Percentiles rank a stretch among this genome's conserved stretches.
Conservation (phyloP, 2,797 vertebrate species). For the Decapterus maruadsi region DNA sequence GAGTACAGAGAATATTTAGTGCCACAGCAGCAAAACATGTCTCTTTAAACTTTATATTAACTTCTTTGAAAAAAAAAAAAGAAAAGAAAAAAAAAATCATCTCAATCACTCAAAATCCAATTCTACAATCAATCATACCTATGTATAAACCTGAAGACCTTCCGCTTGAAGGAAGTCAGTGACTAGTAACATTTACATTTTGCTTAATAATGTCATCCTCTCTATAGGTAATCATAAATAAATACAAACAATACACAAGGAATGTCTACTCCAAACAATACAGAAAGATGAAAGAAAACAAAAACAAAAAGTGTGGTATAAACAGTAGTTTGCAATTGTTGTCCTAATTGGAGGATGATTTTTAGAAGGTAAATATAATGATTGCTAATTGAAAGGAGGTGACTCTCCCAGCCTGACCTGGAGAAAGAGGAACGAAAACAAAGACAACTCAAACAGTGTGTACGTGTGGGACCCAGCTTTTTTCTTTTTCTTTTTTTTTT, state of each 20-base stretch:
- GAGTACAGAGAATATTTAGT: conserved; percentile 88
- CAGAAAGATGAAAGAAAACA: conserved; percentile 79
- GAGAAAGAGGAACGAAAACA: conserved; percentile 63
- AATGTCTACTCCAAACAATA: conserved; percentile 98
- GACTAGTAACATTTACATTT: conserved; percentile 72
- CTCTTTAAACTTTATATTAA: conserved; percentile 79
- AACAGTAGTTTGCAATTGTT: conserved; percentile 87
- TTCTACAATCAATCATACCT: conserved; percentile 91
- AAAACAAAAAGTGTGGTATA: conserved; percentile 73
- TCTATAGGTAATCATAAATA: conserved; percentile 98
- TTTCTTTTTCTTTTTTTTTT: conserved; percentile 3
- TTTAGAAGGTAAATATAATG: conserved; percentile 82
- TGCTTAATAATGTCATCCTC: conserved; percentile 62
- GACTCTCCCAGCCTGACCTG: conserved; percentile 60
- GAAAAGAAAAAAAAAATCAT: conserved; percentile 52
- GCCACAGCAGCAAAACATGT: conserved; percentile 89
- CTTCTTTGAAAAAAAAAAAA: conserved; percentile 31
- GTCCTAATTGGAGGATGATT: conserved; percentile 81
- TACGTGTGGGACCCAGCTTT: conserved; percentile 40
- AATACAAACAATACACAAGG: conserved; percentile 97
- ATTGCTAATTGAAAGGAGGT: conserved; percentile 76
- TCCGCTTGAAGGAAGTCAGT: conserved; percentile 86
- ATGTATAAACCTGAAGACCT: conserved; percentile 90
- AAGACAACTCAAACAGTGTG: conserved; percentile 65
- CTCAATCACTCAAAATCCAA: conserved; percentile 88